Percentiles rank a stretch among this genome's conserved stretches.
These are phyloP conservation scores for Jaculus jaculus DNA, from an alignment of 2,113 vertebrate species.

Conservation along the genomic window DNA sequence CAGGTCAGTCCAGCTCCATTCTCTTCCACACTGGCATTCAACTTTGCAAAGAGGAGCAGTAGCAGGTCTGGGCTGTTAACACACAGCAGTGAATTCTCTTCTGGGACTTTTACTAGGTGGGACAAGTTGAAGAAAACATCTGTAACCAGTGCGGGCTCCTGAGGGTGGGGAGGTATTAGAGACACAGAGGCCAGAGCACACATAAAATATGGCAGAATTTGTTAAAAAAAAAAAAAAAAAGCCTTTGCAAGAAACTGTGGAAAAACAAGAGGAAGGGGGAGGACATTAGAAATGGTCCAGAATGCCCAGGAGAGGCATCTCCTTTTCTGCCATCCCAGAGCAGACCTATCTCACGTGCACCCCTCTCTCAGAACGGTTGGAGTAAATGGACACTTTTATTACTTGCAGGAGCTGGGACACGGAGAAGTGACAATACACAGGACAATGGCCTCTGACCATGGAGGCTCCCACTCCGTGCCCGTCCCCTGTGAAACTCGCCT, in stretches of 20 bases:
- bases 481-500: neutral
- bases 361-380: neutral
- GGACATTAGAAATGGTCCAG: neutral
- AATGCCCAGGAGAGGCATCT: neutral
- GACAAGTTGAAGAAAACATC: neutral
- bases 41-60: constrained; percentile 43
- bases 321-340: neutral
- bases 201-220: neutral
- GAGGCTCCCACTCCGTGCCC: constrained; percentile 24
- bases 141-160: neutral
- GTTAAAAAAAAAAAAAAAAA: too few species aligned
- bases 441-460: constrained; percentile 60
- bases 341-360: neutral
- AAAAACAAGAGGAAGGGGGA: neutral
- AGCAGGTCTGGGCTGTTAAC: constrained; percentile 64
- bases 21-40: neutral
- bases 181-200: neutral
- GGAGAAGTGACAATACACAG: constrained; percentile 47
- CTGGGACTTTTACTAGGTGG: constrained; percentile 55
- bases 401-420: constrained; percentile 56
- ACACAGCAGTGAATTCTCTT: constrained; percentile 70
- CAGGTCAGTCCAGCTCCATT: neutral
- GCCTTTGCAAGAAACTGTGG: neutral
- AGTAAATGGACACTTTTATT: neutral
- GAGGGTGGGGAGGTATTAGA: neutral